Conservation (phyloP, 2,113 vertebrate genomes). For the Dipodomys stephensi region DNA sequence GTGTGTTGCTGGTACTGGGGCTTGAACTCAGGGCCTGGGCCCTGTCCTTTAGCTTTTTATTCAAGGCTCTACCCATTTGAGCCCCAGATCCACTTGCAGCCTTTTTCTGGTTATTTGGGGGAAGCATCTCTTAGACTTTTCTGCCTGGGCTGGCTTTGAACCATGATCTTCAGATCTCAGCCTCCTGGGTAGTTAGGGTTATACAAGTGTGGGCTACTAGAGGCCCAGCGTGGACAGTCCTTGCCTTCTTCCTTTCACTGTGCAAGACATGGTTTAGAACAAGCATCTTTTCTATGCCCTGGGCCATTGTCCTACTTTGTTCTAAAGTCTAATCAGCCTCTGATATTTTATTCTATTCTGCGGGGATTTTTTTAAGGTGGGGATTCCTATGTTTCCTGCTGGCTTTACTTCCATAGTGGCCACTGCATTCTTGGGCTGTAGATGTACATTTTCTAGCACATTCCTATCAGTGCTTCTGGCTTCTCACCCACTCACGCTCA, state of each 20-base stretch:
- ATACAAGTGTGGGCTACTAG: no score
- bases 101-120: no score
- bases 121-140: no score
- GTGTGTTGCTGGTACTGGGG: no score
- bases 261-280: accelerated
- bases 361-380: background rate
- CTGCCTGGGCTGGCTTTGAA: no score
- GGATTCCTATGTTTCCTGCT: background rate
- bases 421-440: background rate
- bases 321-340: background rate
- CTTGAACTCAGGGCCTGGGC: no score
- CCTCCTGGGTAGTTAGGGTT: no score
- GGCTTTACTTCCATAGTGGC: background rate
- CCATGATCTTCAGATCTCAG: no score
- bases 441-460: background rate
- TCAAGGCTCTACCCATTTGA: no score
- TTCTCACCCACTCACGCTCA: background rate
- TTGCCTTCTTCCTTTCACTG: background rate
- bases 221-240: background rate
- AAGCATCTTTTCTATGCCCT: background rate
- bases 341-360: background rate
- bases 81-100: no score
- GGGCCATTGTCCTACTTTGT: background rate
- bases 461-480: background rate
- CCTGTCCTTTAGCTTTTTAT: no score